phyloP scores from a whole-genome alignment of 2,797 vertebrate genomes.

The Hippoglossus hippoglossus region DNA sequence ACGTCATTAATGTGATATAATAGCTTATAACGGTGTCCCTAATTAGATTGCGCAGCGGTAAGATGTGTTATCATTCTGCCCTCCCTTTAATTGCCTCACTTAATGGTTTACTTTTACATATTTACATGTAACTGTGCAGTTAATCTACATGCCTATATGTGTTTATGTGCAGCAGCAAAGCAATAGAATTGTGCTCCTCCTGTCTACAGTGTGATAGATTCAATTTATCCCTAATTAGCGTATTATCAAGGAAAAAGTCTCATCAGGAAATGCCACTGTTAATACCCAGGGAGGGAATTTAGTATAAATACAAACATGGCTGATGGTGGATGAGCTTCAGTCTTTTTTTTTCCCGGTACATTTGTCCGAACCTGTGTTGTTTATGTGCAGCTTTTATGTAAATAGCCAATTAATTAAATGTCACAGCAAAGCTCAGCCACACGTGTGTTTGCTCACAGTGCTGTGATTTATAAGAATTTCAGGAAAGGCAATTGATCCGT shows the following conservation, averaged over 20 bases:
- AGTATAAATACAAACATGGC: slow-evolving; percentile 34
- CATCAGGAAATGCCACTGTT: slow-evolving; percentile 41
- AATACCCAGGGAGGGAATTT: slow-evolving; percentile 51
- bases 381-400: slow-evolving; percentile 40
- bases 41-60: slow-evolving; percentile 74
- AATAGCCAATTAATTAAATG: slow-evolving; percentile 63
- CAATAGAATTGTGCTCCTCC: not conserved
- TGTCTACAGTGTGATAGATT: not conserved
- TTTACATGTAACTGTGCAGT: slow-evolving; percentile 55
- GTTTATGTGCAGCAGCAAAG: slow-evolving; percentile 18
- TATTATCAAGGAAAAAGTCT: slow-evolving; percentile 28
- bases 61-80: slow-evolving; percentile 58
- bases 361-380: slow-evolving; percentile 52
- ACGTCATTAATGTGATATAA: slow-evolving; percentile 74
- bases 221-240: slow-evolving; percentile 42
- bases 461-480: slow-evolving; percentile 18
- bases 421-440: slow-evolving; percentile 35
- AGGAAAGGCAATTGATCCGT: slow-evolving; percentile 30
- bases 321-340: slow-evolving; percentile 41
- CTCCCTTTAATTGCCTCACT: slow-evolving; percentile 54
- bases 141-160: slow-evolving; percentile 18
- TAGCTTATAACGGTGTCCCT: slow-evolving; percentile 72
- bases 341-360: slow-evolving; percentile 31
- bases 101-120: slow-evolving; percentile 66
- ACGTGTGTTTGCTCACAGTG: slow-evolving; percentile 28